phyloP scores from a whole-genome alignment of 2,113 vertebrate genomes.

The Geothlypis trichas region DNA sequence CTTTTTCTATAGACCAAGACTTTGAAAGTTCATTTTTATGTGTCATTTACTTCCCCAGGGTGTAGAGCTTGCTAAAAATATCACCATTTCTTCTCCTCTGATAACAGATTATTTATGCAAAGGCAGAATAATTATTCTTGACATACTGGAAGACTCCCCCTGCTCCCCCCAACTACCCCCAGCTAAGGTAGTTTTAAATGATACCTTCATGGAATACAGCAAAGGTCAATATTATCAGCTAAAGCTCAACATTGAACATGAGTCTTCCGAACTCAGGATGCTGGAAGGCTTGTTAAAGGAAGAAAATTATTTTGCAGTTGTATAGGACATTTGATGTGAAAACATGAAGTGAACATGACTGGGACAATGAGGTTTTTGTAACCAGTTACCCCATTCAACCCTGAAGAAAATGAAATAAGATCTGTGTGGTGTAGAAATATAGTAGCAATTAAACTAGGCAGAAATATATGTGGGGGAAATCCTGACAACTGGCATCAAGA shows the following conservation, averaged over 20 bases:
- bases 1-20: slow-evolving; percentile 76
- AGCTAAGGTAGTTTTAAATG: slow-evolving; percentile 61
- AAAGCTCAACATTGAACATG: not conserved
- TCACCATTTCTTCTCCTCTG: slow-evolving; percentile 64
- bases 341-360: slow-evolving; percentile 27
- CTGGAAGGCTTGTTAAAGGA: slow-evolving; percentile 28
- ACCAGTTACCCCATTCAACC: slow-evolving; percentile 42
- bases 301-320: slow-evolving; percentile 46
- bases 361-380: slow-evolving; percentile 55
- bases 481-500: slow-evolving; percentile 54
- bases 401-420: slow-evolving; percentile 40
- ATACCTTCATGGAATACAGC: not conserved
- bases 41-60: slow-evolving; percentile 77
- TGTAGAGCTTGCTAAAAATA: slow-evolving; percentile 76
- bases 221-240: slow-evolving; percentile 37
- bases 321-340: slow-evolving; percentile 36
- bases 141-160: slow-evolving; percentile 2
- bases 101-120: slow-evolving; percentile 79
- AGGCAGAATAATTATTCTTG: slow-evolving; percentile 73
- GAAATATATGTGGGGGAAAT: slow-evolving; percentile 47
- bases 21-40: slow-evolving; percentile 77
- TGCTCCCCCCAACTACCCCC: not conserved
- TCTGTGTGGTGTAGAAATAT: not conserved
- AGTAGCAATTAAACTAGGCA: slow-evolving; percentile 53
- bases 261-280: not conserved